Conservation (phyloP, 2,888 invertebrate genomes). For the Leucoma salicis region DNA sequence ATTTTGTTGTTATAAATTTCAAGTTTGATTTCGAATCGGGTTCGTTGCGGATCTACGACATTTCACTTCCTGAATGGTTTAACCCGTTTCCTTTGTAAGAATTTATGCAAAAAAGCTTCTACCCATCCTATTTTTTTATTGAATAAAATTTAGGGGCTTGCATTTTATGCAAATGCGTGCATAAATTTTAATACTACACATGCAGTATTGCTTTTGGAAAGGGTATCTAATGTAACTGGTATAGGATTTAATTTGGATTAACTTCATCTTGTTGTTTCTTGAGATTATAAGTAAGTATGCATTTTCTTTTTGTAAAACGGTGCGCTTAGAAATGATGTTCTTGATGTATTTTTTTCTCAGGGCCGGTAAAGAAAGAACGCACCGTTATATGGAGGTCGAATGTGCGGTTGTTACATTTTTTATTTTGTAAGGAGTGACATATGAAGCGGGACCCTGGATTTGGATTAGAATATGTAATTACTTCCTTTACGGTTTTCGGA, state of each 20-base stretch:
- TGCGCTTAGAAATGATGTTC: conserved; percentile 62
- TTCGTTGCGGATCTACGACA: conserved; percentile 65
- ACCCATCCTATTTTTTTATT: conserved; percentile 83
- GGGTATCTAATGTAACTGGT: conserved; percentile 21
- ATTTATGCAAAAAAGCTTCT: conserved; percentile 82
- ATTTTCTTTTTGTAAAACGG: conserved; percentile 58
- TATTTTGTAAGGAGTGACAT: conserved; percentile 74
- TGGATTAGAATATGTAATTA: conserved; percentile 82
- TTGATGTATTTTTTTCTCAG: conserved; percentile 77
- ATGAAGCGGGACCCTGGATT: conserved; percentile 72
- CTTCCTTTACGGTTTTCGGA: conserved; percentile 81
- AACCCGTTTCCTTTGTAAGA: conserved; percentile 82
- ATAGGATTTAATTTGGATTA: conserved; percentile 43
- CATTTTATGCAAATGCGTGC: conserved; percentile 83
- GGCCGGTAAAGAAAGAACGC: conserved; percentile 54
- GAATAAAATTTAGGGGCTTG: conserved; percentile 81
- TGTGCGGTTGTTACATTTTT: conserved; percentile 53
- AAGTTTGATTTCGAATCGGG: conserved; percentile 52
- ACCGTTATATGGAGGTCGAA: conserved; percentile 70
- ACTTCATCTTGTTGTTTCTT: conserved; percentile 47
- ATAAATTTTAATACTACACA: conserved; percentile 73
- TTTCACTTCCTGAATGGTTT: conserved; percentile 78
- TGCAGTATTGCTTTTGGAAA: conserved; percentile 36
- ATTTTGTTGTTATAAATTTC: conserved; percentile 29
- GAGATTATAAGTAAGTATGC: conserved; percentile 70